phyloP scores from a whole-genome alignment of 2,113 vertebrate genomes.

The Phocoena phocoena region DNA sequence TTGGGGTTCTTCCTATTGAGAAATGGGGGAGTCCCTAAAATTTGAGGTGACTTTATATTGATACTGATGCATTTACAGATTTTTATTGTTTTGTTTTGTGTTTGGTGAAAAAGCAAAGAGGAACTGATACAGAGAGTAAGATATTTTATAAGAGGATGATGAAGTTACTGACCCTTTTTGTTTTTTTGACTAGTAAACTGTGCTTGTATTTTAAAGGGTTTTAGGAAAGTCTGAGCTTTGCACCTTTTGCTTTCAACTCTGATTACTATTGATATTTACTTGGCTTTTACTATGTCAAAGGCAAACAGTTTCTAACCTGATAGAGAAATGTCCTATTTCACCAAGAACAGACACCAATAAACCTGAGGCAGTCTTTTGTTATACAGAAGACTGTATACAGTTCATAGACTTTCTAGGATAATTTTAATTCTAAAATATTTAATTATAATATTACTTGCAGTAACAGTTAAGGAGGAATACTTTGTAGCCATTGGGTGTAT shows the following conservation, averaged over 20 bases:
- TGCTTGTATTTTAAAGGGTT: background rate
- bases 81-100: background rate
- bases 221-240: slow-evolving; percentile 16
- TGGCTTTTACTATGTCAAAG: slow-evolving; percentile 36
- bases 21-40: background rate
- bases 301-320: slow-evolving; percentile 42
- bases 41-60: background rate
- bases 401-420: background rate
- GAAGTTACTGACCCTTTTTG: background rate
- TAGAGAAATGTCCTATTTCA: background rate
- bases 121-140: background rate
- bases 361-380: background rate
- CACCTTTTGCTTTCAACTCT: background rate
- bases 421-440: background rate
- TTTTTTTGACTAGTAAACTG: background rate
- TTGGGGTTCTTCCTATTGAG: background rate
- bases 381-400: background rate
- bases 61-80: background rate
- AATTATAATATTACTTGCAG: background rate
- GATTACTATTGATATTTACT: background rate
- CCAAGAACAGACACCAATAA: background rate
- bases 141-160: background rate
- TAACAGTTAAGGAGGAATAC: background rate
- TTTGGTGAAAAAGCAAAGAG: background rate
- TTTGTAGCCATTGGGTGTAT: background rate